Percentiles rank a stretch among this genome's conserved stretches.
These are phyloP conservation scores for Planococcus citri DNA, from an alignment of 1,140 invertebrate species.

Conservation along the genomic window DNA sequence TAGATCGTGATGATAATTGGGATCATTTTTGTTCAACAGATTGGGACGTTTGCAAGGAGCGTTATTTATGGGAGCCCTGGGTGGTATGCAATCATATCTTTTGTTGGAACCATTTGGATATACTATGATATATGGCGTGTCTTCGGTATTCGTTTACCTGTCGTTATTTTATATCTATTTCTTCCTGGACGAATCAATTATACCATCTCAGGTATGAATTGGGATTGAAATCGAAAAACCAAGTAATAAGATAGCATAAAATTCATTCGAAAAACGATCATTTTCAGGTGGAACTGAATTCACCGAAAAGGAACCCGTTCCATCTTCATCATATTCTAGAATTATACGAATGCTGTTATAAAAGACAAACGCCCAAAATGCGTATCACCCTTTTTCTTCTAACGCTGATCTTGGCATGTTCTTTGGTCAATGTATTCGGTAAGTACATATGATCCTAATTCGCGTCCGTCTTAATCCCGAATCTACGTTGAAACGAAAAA, in stretches of 20 bases:
- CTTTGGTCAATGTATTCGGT: neutral
- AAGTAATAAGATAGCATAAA: neutral
- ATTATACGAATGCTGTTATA: conserved; percentile 45
- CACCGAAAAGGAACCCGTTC: conserved; percentile 37
- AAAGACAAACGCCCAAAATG: conserved; percentile 42
- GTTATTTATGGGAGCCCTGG: conserved; percentile 42
- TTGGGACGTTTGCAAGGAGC: conserved; percentile 47
- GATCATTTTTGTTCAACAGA: conserved; percentile 31
- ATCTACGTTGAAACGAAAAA: conserved; percentile 21
- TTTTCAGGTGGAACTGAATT: conserved; percentile 30
- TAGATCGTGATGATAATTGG: too few relatives aligned
- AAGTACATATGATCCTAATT: neutral
- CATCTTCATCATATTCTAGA: conserved; percentile 43
- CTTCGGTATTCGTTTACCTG: conserved; percentile 30
- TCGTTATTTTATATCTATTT: conserved; percentile 33
- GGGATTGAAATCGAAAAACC: neutral
- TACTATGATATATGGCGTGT: conserved; percentile 32
- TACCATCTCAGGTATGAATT: conserved; percentile 16
- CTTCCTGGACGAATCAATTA: conserved; percentile 25
- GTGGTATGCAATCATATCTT: conserved; percentile 41
- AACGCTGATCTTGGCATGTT: conserved; percentile 33
- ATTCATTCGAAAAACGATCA: neutral
- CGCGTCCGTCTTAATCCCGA: neutral
- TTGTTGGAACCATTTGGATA: conserved; percentile 35
- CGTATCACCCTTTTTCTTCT: conserved; percentile 37